Evolutionary conservation across 2,113 vertebrate species (phyloP).

Genomic region (Platycercus adscitus): DNA sequence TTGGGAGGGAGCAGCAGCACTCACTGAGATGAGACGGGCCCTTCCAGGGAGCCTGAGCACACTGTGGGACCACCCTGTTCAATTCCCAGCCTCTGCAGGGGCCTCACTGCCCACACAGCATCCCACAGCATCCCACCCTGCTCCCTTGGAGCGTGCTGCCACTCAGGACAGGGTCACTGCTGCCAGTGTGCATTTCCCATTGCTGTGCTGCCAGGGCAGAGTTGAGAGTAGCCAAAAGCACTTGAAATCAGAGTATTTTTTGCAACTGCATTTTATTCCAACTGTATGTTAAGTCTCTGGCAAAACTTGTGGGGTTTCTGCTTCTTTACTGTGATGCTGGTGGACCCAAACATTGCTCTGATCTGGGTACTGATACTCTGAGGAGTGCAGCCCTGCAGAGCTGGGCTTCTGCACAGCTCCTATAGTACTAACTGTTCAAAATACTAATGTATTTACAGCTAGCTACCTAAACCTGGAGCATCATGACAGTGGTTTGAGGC

Average conservation of each 20-base stretch:
- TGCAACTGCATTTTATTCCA: neutral
- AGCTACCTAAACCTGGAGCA: neutral
- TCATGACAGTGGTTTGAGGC: neutral
- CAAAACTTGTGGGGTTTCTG: neutral
- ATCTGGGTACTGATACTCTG: rapidly evolving
- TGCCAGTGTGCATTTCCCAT: rapidly evolving
- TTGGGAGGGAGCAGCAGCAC: conserved; percentile 81
- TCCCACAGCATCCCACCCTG: rapidly evolving
- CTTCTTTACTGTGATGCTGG: neutral
- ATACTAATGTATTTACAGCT: neutral
- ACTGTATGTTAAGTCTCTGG: neutral
- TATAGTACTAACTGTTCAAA: rapidly evolving
- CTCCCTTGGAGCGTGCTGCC: neutral
- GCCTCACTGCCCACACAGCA: neutral
- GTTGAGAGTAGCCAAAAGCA: neutral
- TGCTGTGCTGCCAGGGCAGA: neutral
- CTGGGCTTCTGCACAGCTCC: neutral
- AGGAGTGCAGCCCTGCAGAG: neutral
- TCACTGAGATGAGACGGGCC: conserved; percentile 88
- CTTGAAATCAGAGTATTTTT: neutral
- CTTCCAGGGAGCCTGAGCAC: conserved; percentile 24
- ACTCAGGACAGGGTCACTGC: neutral
- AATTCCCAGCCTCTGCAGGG: neutral
- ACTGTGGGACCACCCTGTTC: neutral
- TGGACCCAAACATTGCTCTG: neutral